Evolutionary conservation across 1,140 invertebrate species (phyloP).

Genomic region (Microplitis demolitor): DNA sequence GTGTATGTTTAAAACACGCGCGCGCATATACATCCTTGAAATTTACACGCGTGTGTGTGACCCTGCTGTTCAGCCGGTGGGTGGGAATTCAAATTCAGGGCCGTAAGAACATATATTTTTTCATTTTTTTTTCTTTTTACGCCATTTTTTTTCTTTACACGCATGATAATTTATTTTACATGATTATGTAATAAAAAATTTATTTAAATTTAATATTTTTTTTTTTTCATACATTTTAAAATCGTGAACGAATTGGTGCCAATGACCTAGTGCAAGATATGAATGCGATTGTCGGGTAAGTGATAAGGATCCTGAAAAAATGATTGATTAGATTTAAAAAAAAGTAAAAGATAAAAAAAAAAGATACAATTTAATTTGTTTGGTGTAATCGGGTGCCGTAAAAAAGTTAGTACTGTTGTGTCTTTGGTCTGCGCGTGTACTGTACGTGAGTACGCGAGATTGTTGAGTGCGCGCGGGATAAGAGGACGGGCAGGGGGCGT

Average conservation of each 20-base stretch:
- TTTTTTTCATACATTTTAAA: no score
- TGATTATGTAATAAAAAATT: no score
- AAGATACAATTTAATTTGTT: background rate
- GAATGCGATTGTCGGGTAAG: no score
- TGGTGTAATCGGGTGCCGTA: background rate
- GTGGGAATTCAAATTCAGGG: constrained; percentile 31
- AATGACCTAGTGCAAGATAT: no score
- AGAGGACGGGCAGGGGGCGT: constrained; percentile 21
- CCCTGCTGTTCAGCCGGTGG: constrained; percentile 27
- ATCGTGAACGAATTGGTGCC: no score
- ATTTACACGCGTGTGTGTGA: constrained; percentile 22
- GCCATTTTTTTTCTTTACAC: background rate
- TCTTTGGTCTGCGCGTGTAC: constrained; percentile 22
- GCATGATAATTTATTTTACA: no score
- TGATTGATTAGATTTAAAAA: no score
- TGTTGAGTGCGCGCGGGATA: constrained; percentile 11
- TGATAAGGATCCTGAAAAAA: no score
- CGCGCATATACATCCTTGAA: background rate
- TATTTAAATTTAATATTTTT: no score
- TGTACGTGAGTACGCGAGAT: constrained; percentile 29
- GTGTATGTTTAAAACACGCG: background rate
- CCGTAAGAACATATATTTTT: constrained; percentile 17
- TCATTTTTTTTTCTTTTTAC: constrained; percentile 11
- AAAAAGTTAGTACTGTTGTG: constrained; percentile 1
- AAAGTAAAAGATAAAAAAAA: no score